These are phyloP conservation scores for Coturnix japonica DNA, from an alignment of 2,113 vertebrate species.

Conservation along the genomic window DNA sequence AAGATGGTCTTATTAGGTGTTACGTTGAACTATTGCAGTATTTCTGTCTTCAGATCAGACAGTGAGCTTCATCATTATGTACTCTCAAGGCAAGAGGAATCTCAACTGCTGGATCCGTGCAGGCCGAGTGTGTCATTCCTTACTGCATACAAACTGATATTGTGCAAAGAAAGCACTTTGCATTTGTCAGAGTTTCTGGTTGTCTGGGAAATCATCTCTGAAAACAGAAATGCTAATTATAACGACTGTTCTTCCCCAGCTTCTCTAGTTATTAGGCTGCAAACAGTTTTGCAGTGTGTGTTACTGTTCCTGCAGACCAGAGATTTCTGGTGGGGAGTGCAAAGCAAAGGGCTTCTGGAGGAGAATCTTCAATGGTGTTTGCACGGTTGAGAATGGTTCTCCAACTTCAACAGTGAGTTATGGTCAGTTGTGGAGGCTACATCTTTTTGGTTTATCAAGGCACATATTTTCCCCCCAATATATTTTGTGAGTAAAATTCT, in stretches of 20 bases:
- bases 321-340: no score
- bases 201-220: background rate
- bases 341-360: background rate
- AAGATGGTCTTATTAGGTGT: background rate
- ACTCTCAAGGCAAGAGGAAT: background rate
- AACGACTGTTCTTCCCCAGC: background rate
- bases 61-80: background rate
- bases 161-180: background rate
- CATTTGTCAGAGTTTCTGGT: background rate
- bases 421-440: background rate
- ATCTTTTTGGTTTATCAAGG: background rate
- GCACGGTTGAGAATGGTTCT: background rate
- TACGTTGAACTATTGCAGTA: background rate
- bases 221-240: background rate
- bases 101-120: background rate
- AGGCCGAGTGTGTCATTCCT: background rate
- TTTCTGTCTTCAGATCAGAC: background rate
- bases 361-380: background rate
- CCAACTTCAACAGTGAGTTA: background rate
- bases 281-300: background rate
- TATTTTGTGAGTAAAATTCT: background rate
- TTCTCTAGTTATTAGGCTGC: background rate
- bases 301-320: background rate
- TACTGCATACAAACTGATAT: fast-evolving
- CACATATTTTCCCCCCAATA: background rate